These are phyloP conservation scores for Lycaon pictus DNA, from an alignment of 2,113 vertebrate species.

Conservation along the genomic window DNA sequence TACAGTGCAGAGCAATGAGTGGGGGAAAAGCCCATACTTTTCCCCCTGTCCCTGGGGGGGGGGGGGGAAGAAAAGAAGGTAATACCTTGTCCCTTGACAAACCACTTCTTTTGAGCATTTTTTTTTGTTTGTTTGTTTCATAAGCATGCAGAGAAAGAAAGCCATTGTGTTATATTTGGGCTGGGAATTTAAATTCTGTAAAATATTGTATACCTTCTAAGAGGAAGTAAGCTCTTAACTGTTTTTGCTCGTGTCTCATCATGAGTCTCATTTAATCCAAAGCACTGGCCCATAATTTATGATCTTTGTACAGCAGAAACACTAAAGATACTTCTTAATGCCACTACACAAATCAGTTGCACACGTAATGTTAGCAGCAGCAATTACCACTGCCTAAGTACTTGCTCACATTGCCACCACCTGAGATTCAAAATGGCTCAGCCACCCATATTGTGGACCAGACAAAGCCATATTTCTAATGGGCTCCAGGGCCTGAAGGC, in stretches of 20 bases:
- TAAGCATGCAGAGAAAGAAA: not conserved
- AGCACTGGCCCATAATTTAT: not conserved
- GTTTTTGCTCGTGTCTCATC: not conserved
- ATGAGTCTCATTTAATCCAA: constrained; percentile 13
- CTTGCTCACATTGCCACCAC: not conserved
- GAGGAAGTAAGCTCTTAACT: not conserved
- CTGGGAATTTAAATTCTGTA: constrained; percentile 26
- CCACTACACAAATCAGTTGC: not conserved
- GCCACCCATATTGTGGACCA: not conserved
- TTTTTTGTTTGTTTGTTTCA: not conserved
- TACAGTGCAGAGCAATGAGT: not conserved
- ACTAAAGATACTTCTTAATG: not conserved
- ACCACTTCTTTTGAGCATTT: not conserved
- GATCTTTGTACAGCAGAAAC: not conserved
- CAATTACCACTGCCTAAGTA: not conserved
- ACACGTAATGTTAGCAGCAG: not conserved
- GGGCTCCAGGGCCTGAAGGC: not conserved
- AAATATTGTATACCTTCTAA: constrained; percentile 16
- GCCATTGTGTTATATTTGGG: not conserved
- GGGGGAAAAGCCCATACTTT: not conserved
- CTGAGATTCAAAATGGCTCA: not conserved
- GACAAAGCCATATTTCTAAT: not conserved
- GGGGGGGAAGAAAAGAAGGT: not conserved
- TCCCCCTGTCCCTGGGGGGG: not conserved
- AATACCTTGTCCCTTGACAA: not conserved